Evolutionary conservation across 2,113 vertebrate genomes (phyloP).

Genomic region (Daphoenositta chrysoptera): DNA sequence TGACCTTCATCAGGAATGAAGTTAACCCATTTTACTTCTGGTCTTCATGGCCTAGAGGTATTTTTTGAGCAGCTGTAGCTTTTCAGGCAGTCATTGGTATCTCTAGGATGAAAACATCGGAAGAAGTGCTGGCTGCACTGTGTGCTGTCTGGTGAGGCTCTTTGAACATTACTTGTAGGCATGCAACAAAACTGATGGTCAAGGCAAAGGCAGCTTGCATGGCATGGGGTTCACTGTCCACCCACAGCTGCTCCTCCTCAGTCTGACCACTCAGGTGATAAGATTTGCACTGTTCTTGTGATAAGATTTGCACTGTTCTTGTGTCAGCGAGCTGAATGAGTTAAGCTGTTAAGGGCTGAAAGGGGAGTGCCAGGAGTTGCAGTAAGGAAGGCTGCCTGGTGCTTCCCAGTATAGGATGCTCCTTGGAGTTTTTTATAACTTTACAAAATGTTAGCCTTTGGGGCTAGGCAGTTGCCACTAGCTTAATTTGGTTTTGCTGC

Average conservation of each 20-base stretch:
- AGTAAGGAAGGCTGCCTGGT: neutral
- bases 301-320: neutral
- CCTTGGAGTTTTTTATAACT: neutral
- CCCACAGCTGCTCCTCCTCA: neutral
- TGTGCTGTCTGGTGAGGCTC: rapidly evolving
- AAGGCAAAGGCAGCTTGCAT: neutral
- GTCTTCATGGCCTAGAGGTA: neutral
- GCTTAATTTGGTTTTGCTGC: neutral
- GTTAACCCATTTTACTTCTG: neutral
- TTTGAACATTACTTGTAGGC: neutral
- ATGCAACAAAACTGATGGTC: neutral
- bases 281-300: neutral
- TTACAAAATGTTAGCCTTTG: neutral
- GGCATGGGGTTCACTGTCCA: rapidly evolving
- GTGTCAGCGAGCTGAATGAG: neutral
- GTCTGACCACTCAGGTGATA: neutral
- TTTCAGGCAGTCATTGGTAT: neutral
- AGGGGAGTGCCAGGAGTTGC: neutral
- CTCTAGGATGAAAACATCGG: rapidly evolving
- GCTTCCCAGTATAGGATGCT: neutral
- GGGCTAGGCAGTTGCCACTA: neutral
- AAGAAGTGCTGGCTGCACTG: rapidly evolving
- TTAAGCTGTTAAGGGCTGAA: neutral
- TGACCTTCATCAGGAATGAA: neutral
- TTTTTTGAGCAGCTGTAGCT: neutral